phyloP scores from a whole-genome alignment of 2,113 vertebrate species.

The Plectropomus leopardus region DNA sequence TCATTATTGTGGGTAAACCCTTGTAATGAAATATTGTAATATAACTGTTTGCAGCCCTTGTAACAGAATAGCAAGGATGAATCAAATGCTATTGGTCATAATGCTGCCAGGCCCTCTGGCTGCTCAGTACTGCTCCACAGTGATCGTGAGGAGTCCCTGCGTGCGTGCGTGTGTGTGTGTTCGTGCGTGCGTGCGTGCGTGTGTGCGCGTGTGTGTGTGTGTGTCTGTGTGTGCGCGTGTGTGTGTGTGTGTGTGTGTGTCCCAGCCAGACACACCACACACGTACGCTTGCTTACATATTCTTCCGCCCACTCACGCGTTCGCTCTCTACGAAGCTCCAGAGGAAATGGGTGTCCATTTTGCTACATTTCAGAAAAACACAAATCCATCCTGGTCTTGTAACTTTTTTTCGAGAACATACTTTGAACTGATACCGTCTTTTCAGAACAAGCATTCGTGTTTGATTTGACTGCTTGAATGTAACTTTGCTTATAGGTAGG shows the following conservation, averaged over 20 bases:
- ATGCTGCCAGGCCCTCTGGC: conserved; percentile 2
- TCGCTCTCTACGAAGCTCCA: conserved; percentile 47
- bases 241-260: too few relatives aligned
- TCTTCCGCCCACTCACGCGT: conserved; percentile 61
- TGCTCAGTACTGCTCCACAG: conserved; percentile 16
- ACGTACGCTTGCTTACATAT: conserved; percentile 63
- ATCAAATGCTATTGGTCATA: not conserved
- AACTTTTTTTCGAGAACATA: not conserved
- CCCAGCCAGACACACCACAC: conserved; percentile 23
- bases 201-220: too few relatives aligned
- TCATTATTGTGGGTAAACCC: not conserved
- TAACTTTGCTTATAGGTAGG: conserved; percentile 15
- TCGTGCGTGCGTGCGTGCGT: too few relatives aligned
- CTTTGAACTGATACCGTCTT: not conserved
- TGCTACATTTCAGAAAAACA: conserved; percentile 22
- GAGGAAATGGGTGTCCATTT: conserved; percentile 43
- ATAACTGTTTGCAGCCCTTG: not conserved
- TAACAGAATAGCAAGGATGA: not conserved
- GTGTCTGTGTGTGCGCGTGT: too few relatives aligned
- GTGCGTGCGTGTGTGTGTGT: too few relatives aligned
- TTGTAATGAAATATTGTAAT: not conserved
- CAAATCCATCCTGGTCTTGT: not conserved
- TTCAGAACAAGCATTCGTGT: not conserved
- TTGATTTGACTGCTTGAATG: conserved; percentile 1
- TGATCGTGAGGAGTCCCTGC: conserved; percentile 56